Conservation (phyloP, 2,888 invertebrate species). For the Microplitis manilae region DNA sequence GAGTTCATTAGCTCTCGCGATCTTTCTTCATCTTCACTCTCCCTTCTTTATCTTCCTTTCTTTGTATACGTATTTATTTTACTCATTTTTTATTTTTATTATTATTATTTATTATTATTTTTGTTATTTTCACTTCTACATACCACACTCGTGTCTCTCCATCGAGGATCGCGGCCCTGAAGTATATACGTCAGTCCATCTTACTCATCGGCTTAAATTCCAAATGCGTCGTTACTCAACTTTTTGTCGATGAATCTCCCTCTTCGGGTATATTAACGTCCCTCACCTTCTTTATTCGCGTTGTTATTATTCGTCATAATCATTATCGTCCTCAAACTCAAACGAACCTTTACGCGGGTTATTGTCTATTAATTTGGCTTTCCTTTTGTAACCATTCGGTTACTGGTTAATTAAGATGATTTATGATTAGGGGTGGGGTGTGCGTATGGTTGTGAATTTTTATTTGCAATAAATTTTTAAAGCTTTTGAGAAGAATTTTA, state of each 20-base stretch:
- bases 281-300: conserved; percentile 34
- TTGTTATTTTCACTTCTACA: conserved; percentile 31
- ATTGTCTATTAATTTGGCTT: too few species aligned
- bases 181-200: conserved; percentile 56
- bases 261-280: conserved; percentile 12
- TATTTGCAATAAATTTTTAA: too few species aligned
- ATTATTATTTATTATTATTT: not conserved
- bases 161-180: conserved; percentile 40
- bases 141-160: conserved; percentile 34
- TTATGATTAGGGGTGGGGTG: too few species aligned
- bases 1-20: conserved; percentile 42
- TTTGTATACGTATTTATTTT: conserved; percentile 19
- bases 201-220: conserved; percentile 61
- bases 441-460: too few species aligned
- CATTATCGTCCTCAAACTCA: not conserved
- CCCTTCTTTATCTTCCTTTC: conserved; percentile 26
- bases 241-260: conserved; percentile 54
- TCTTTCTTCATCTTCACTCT: conserved; percentile 32
- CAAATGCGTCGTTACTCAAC: conserved; percentile 66
- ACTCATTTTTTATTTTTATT: conserved; percentile 4
- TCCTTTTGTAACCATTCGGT: too few species aligned
- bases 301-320: conserved; percentile 16
- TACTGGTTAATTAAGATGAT: too few species aligned
- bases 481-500: too few species aligned
- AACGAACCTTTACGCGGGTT: too few species aligned